Base-by-base conservation (phyloP, 2,888 invertebrate species). In the Lucinisca nassula region DNA sequence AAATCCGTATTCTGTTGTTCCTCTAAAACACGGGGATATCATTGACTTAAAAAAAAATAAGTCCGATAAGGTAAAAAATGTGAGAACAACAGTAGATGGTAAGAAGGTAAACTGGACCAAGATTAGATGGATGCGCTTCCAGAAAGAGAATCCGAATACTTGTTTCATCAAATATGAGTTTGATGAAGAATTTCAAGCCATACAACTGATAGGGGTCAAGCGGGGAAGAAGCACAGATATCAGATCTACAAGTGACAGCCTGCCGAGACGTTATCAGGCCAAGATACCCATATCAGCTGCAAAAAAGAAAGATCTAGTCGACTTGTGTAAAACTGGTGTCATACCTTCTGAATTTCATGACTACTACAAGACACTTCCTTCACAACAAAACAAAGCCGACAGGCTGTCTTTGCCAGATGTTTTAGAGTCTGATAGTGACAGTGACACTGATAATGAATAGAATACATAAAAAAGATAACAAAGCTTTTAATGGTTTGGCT, bases 1-100 rank as follows among this genome's bases (percentile, higher is more conserved):
- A 70, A 24, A 85, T 38, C 85, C 80, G 14, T 85, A 77, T 74
- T 55, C 75, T 73, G 73, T 73, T 51, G 55, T 84, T 40, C 79
- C 84, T n/a, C 17, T 79, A 12, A 78, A 72, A 74, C 61, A 70
- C 55, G 58, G 70, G 38, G 84, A 84, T 45, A 45, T 84, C 2
- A 17, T 30, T 14, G 49, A 84, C 35, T 58, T 61, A n/a, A 84
- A 84, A 38, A 49, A 32, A 17, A 24, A 74, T n/a, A 55, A 45
- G 24, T 37, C 32, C 32, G n/a, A 61, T 35, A 55, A 55, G 72
- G 51, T 24, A 24, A 51, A 51, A 30, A 76, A 76, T 51, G 58
- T 76, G 24, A 51, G 35, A 14, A 10, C 17, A 76, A 55, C 76
- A 51, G 55, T 24, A 3, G 58, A 74, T 17, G 81, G 58, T 12